Conservation (phyloP, 2,113 vertebrate species). For the Mustela lutreola region DNA sequence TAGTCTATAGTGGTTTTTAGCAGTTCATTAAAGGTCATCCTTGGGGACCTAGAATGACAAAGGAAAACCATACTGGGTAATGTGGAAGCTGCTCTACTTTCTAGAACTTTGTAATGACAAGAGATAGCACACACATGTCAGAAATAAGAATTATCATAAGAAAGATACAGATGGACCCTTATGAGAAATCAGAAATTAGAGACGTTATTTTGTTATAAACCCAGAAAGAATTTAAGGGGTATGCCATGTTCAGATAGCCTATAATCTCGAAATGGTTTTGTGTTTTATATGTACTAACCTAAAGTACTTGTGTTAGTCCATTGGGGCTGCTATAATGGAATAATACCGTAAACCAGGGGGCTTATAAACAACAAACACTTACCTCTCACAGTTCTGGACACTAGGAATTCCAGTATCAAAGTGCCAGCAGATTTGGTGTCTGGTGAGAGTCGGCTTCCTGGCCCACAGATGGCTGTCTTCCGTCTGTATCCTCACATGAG, state of each 20-base stretch:
- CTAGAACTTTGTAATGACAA: background rate
- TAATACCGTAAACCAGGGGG: background rate
- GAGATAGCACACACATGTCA: background rate
- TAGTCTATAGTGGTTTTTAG: background rate
- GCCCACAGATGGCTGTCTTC: background rate
- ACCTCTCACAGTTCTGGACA: background rate
- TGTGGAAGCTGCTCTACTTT: background rate
- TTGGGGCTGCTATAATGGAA: background rate
- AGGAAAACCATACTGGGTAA: background rate
- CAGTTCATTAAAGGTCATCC: background rate
- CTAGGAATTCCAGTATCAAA: background rate
- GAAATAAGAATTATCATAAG: background rate
- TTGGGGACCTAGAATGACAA: background rate
- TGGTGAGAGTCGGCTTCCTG: background rate
- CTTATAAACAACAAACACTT: background rate
- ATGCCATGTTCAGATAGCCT: background rate
- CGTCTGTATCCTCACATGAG: background rate
- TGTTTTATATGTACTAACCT: conserved; percentile 2
- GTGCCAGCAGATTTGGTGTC: background rate
- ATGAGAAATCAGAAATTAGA: background rate
- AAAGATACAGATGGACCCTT: background rate
- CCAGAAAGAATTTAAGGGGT: background rate
- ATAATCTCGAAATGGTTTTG: background rate
- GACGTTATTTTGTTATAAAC: background rate
- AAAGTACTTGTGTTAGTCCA: background rate